Conservation (phyloP, 2,888 invertebrate species). For the Caenorhabditis sp. region DNA sequence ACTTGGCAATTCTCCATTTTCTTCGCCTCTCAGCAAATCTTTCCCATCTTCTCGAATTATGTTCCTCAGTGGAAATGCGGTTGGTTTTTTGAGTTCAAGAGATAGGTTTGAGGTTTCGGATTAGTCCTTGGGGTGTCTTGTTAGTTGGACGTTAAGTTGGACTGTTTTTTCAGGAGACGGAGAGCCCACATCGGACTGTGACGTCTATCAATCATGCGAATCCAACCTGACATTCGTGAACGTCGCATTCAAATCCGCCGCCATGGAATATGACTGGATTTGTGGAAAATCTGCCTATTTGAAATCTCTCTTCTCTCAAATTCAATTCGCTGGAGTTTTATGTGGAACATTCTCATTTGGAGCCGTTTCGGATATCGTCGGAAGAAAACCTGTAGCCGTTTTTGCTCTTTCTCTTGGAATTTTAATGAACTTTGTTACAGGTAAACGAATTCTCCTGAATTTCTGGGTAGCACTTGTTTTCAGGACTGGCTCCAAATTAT, state of each 20-base stretch:
- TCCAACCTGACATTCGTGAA: constrained; percentile 76
- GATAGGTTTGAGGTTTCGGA: too few relatives aligned
- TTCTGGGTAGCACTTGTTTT: not conserved
- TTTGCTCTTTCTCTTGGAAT: constrained; percentile 77
- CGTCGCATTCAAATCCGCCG: constrained; percentile 79
- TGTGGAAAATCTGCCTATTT: constrained; percentile 76
- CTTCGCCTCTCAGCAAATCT: constrained; percentile 80
- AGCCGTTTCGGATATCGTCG: constrained; percentile 73
- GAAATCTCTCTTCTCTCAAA: constrained; percentile 77
- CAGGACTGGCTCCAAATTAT: constrained; percentile 63
- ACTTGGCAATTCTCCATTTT: constrained; percentile 83
- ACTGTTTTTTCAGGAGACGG: constrained; percentile 62
- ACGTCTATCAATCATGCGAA: constrained; percentile 68
- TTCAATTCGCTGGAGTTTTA: constrained; percentile 75
- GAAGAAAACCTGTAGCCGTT: constrained; percentile 75
- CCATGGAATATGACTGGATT: constrained; percentile 80
- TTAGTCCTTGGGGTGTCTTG: too few relatives aligned
- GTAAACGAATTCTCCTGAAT: too few relatives aligned
- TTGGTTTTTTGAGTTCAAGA: constrained; percentile 5
- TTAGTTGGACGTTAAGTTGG: too few relatives aligned
- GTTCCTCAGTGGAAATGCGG: constrained; percentile 77
- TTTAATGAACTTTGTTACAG: constrained; percentile 72
- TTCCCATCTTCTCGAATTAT: constrained; percentile 82
- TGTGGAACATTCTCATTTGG: constrained; percentile 80
- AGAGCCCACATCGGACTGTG: constrained; percentile 75